Evolutionary conservation across 2,113 vertebrate genomes (phyloP).

Genomic region (Charadrius vociferus): DNA sequence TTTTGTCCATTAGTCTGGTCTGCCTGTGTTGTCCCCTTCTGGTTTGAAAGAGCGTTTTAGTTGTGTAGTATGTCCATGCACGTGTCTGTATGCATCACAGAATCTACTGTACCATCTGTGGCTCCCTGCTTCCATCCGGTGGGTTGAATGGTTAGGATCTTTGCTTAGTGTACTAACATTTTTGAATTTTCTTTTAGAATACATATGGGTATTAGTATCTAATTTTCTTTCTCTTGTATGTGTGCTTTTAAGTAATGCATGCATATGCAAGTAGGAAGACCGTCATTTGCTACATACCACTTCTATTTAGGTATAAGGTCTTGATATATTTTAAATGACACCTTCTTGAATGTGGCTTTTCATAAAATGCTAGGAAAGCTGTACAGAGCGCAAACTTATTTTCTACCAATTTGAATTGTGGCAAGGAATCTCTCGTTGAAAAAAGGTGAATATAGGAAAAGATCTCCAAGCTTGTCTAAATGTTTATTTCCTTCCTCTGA

Average conservation of each 20-base stretch:
- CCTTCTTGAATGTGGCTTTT: not conserved
- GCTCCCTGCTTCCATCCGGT: not conserved
- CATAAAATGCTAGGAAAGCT: not conserved
- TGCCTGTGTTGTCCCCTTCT: not conserved
- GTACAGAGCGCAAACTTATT: not conserved
- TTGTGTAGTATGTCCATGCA: not conserved
- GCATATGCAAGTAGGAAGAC: not conserved
- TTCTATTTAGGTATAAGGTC: not conserved
- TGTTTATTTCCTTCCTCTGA: not conserved
- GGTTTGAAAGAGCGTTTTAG: not conserved
- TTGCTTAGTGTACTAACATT: not conserved
- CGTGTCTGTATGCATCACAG: not conserved
- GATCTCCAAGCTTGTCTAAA: not conserved
- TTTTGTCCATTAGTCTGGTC: not conserved
- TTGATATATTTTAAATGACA: not conserved
- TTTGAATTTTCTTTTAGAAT: not conserved
- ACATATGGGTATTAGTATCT: fast-evolving
- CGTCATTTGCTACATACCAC: not conserved
- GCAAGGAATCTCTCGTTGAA: not conserved
- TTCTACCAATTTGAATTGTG: not conserved
- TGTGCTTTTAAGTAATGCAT: not conserved
- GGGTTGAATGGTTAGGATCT: not conserved
- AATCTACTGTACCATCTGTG: not conserved
- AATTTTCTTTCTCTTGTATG: not conserved
- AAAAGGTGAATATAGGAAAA: not conserved